Base-by-base conservation (phyloP, 2,888 invertebrate species). In the Ophion slaviceki region DNA sequence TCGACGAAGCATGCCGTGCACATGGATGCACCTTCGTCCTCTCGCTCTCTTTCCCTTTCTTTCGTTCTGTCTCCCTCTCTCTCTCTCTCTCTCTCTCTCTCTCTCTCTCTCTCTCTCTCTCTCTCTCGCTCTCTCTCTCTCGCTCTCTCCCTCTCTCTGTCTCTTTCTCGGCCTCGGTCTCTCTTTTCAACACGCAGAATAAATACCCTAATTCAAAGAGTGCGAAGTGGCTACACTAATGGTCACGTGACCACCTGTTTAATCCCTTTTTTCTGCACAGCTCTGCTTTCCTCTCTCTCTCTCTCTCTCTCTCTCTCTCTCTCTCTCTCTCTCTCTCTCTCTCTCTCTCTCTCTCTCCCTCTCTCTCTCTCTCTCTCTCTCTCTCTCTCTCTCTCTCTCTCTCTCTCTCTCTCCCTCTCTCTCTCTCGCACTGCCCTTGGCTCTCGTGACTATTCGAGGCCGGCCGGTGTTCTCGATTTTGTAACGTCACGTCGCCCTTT, bases 181-280 rank as follows among this genome's bases (percentile, higher is more conserved):
- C 20, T 36, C 6, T 57, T 20, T 61, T n/a, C 28, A 32, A 14
- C 32, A 32, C 8, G 32, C 28, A 59, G 14, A 59, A 20, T 53
- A 32, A n/a, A 67, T 40, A 67, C 57, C 8, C 24, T n/a, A 76
- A 28, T 53, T 74, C 45, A 61, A 45, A 86, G 84, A 78, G 85
- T 83, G 84, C 86, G 62, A 83, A 86, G 84, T 86, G 85, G 80
- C 74, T 75, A n/a, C 62, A 74, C 85, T 86, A 87, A 87, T 87
- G 84, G 86, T 79, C 87, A 81, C 81, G 82, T 88, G 84, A 84
- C 87, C 88, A 88, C 88, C 88, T 88, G 87, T 86, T 88, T 86
- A 87, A 86, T 86, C 84, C 82, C 75, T 75, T 75, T 82, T 64
- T 74, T 66, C 14, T 61, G 6, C 64, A 47, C 71, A 32, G 20